Evolutionary conservation across 2,113 vertebrate genomes (phyloP), one percentile per base, ranked within the genome.

Genomic region (Neotragus pygmaeus): DNA sequence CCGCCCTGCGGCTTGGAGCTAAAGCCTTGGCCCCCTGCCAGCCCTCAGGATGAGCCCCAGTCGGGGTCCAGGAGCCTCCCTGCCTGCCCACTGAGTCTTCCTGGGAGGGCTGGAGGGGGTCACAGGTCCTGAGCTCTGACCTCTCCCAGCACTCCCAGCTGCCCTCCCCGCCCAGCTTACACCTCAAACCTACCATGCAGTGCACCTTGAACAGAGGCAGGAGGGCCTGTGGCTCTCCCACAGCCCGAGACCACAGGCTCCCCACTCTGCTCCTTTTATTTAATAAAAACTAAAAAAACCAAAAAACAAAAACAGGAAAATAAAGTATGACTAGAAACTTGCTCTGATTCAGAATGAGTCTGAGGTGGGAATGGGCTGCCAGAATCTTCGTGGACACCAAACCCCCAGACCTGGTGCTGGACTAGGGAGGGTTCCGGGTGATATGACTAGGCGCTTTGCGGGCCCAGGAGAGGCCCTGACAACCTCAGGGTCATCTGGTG

Each of bases 261-360:
- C 64, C 33, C 53, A 6, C 75, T n/a, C 96, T 89, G 80, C 14
- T 91, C 45, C 80, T 97, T 98, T 98, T 98, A 98, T 98, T 98
- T 98, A 98, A 98, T 97, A 98, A 98, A n/a, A 98, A 91, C 33
- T 64, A 97, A 94, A n/a, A n/a, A n/a, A n/a, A n/a, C n/a, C n/a
- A n/a, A n/a, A n/a, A n/a, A 39, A 87, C 3, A 92, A 93, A 96
- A 91, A 91, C 6, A 82, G 77, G 25, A 64, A 93, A 96, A 89
- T 88, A 93, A 96, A 97, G 36, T 78, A 66, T 9, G 66, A 89
- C 39, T 92, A 96, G 60, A 85, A 95, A 83, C 36, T n/a, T 86
- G 30, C 47, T 23, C 62, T 25, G 53, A 89, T 81, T 43, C 43
- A 2, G 43, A 64, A 49, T 83, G 43, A 64, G 55, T 47, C 12